phyloP scores from a whole-genome alignment of 2,888 invertebrate species.

The Exephanes ischioxanthus region DNA sequence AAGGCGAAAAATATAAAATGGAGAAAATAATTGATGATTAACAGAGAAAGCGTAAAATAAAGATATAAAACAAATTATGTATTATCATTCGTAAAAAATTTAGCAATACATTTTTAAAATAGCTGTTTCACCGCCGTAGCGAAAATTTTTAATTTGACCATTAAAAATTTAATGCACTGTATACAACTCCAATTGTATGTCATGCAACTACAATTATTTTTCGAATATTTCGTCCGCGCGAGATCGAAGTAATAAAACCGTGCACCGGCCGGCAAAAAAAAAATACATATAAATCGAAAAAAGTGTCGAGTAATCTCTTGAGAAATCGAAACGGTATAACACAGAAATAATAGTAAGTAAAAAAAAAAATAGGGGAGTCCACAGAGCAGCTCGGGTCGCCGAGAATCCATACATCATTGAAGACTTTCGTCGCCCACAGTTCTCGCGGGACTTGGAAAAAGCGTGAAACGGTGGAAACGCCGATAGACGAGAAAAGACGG shows the following conservation, averaged over 20 bases:
- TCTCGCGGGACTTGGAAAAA: conserved; percentile 10
- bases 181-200: not conserved
- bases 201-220: not conserved
- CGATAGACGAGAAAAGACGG: not conserved
- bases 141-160: no score
- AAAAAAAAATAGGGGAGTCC: not conserved
- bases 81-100: no score
- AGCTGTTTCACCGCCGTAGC: no score
- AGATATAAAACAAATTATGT: no score
- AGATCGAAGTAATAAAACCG: not conserved
- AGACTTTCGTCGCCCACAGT: not conserved
- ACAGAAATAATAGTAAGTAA: not conserved
- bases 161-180: no score
- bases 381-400: not conserved
- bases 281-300: not conserved
- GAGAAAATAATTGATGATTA: no score
- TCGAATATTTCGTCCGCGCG: not conserved
- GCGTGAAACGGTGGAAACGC: conserved; percentile 4
- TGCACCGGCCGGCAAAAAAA: not conserved
- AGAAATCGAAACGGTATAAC: not conserved
- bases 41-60: no score
- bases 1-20: no score
- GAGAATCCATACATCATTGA: conserved; percentile 23
- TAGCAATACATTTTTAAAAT: no score
- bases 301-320: not conserved